A percentile compares a stretch with the other conserved stretches of the same genome.
Evolutionary conservation across 2,113 vertebrate genomes (phyloP).

Genomic region (Martes martes): DNA sequence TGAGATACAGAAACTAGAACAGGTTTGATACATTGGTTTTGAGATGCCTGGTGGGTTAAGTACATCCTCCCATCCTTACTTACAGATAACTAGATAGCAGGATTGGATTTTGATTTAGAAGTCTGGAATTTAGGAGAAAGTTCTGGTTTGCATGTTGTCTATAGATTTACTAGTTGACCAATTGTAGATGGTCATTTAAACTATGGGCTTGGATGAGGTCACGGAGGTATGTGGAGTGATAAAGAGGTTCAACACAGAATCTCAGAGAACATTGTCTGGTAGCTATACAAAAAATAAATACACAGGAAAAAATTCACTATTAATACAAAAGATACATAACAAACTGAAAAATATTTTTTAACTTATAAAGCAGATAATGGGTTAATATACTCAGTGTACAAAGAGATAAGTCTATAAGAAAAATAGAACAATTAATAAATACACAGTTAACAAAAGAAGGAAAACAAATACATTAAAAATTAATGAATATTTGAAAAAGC

Average conservation of each 20-base stretch:
- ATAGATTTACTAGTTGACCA: neutral
- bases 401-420: neutral
- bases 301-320: neutral
- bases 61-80: neutral
- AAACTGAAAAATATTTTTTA: neutral
- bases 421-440: neutral
- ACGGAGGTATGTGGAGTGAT: neutral
- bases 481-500: neutral
- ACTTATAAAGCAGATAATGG: neutral
- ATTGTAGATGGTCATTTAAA: neutral
- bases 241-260: neutral
- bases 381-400: neutral
- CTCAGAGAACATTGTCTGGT: neutral
- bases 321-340: neutral
- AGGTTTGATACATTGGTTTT: neutral
- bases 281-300: neutral
- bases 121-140: neutral
- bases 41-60: neutral
- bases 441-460: neutral
- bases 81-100: neutral
- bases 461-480: neutral
- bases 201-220: neutral
- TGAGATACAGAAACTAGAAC: neutral
- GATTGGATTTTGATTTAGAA: slow-evolving; percentile 10
- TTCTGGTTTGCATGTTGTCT: neutral